phyloP scores from a whole-genome alignment of 2,888 invertebrate genomes.

The Chrysolina haemoptera region DNA sequence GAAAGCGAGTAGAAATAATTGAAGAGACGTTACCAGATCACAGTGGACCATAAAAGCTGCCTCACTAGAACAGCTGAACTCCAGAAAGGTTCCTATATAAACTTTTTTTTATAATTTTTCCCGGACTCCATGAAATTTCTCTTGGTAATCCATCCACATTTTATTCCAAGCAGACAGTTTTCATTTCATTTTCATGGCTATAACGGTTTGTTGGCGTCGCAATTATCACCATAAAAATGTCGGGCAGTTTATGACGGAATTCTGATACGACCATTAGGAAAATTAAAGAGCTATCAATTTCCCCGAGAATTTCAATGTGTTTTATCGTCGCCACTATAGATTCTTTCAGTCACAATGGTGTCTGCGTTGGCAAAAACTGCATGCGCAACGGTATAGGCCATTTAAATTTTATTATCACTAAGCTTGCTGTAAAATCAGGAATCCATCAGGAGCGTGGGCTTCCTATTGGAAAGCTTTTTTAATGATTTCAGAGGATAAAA shows the following conservation, averaged over 20 bases:
- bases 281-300: slow-evolving; percentile 3
- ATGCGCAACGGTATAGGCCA: neutral
- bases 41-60: too few species aligned
- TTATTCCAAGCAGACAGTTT: neutral
- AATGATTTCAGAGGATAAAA: neutral
- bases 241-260: neutral
- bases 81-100: too few species aligned
- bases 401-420: neutral
- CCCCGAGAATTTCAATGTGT: neutral
- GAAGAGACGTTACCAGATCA: too few species aligned
- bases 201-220: slow-evolving; percentile 1
- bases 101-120: too few species aligned
- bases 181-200: slow-evolving; percentile 1
- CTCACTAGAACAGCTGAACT: too few species aligned
- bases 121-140: too few species aligned
- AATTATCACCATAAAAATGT: slow-evolving; percentile 11
- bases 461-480: neutral
- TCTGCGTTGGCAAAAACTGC: neutral
- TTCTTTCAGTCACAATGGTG: neutral
- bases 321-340: neutral
- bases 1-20: too few species aligned
- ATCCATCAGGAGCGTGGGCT: neutral
- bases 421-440: neutral
- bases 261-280: neutral
- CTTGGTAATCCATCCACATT: neutral